Percentiles rank a stretch among this genome's conserved stretches.
phyloP scores from a whole-genome alignment of 2,888 invertebrate species.

The Chironomus riparius region DNA sequence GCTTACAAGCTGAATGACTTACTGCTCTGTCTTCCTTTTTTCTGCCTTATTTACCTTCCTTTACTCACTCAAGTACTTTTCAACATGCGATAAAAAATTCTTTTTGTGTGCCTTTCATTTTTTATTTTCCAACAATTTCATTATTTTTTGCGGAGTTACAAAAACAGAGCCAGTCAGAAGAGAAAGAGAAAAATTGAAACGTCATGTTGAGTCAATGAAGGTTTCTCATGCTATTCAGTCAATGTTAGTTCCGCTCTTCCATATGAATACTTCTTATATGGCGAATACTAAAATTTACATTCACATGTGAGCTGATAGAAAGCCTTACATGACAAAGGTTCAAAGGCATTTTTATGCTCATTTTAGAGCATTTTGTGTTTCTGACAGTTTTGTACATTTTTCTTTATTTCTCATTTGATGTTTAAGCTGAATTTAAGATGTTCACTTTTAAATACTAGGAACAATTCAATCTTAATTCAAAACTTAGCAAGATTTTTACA shows the following conservation, averaged over 20 bases:
- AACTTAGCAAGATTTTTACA: too few species aligned
- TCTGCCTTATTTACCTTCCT: too few species aligned
- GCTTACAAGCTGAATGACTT: too few species aligned
- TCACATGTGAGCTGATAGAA: background rate
- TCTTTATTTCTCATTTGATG: background rate
- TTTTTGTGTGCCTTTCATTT: too few species aligned
- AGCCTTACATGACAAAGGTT: background rate
- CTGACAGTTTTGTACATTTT: conserved; percentile 1
- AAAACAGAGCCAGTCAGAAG: background rate
- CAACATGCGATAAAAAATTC: background rate
- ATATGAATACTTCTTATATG: too few species aligned
- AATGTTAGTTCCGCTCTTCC: background rate
- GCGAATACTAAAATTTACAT: background rate
- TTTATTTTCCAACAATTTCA: too few species aligned
- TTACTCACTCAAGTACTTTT: background rate
- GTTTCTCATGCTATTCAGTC: background rate
- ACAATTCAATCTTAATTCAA: too few species aligned
- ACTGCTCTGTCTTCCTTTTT: too few species aligned
- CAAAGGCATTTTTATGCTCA: background rate
- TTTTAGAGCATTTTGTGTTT: background rate
- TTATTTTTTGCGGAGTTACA: background rate
- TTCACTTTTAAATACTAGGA: too few species aligned
- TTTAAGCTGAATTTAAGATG: too few species aligned
- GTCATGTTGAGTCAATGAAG: background rate
- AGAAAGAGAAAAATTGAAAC: background rate